phyloP scores from a whole-genome alignment of 2,797 vertebrate species.

The Onychomys arenicola region DNA sequence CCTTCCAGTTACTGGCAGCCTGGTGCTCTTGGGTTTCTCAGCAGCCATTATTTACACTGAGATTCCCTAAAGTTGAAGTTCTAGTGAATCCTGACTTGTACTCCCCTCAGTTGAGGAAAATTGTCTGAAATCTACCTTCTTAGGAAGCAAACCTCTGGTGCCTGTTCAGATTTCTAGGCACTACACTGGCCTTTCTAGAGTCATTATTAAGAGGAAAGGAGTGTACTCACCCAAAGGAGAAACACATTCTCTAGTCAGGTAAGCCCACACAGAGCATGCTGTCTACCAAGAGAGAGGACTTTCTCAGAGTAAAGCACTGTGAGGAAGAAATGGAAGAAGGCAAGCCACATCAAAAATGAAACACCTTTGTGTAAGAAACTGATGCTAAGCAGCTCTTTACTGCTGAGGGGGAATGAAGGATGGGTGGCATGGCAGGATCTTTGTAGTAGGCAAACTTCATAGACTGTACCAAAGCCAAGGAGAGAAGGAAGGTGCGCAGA shows the following conservation, averaged over 20 bases:
- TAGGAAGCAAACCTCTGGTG: not conserved
- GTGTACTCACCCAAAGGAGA: not conserved
- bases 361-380: not conserved
- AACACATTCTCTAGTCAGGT: not conserved
- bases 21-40: not conserved
- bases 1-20: not conserved
- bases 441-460: accelerated
- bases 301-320: not conserved
- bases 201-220: not conserved
- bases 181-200: not conserved
- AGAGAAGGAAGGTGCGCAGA: not conserved
- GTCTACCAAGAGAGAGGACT: not conserved
- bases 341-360: not conserved
- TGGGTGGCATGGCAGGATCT: accelerated
- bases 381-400: not conserved
- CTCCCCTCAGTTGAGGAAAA: not conserved
- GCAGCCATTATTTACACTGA: not conserved
- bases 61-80: not conserved
- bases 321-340: not conserved
- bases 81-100: not conserved
- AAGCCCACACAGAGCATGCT: not conserved
- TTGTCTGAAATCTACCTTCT: not conserved
- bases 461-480: not conserved
- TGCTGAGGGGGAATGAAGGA: no score
- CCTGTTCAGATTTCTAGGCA: not conserved